phyloP scores from a whole-genome alignment of 2,113 vertebrate species.

The Brachirus orientalis region DNA sequence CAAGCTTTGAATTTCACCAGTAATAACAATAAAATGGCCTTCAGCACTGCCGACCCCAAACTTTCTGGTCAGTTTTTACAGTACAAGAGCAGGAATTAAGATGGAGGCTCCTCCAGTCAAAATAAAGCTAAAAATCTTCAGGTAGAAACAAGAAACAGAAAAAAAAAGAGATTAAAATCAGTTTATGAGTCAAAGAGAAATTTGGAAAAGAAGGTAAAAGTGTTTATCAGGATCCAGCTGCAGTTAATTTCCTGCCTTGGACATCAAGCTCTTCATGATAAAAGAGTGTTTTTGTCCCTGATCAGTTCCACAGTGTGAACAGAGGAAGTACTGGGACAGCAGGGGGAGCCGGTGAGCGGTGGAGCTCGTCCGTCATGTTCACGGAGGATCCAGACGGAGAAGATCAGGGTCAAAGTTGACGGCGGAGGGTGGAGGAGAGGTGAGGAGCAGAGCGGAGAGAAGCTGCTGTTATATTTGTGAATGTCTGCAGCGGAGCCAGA shows the following conservation, averaged over 20 bases:
- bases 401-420: slow-evolving; percentile 39
- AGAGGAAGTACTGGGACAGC: slow-evolving; percentile 16
- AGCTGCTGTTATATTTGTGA: slow-evolving; percentile 27
- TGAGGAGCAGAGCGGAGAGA: slow-evolving; percentile 42
- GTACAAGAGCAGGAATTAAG: not conserved
- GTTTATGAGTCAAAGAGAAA: not conserved
- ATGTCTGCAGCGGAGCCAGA: too few relatives aligned
- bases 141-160: not conserved
- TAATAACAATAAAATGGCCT: not conserved
- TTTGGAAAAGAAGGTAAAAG: too few relatives aligned
- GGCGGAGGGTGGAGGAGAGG: slow-evolving; percentile 47
- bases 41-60: not conserved
- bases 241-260: slow-evolving; percentile 42
- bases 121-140: not conserved
- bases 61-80: not conserved
- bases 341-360: not conserved
- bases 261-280: slow-evolving; percentile 40
- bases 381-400: slow-evolving; percentile 41
- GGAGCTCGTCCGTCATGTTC: slow-evolving; percentile 6
- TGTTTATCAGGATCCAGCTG: too few relatives aligned
- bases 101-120: not conserved
- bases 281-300: not conserved
- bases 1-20: too few relatives aligned
- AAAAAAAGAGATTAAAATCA: not conserved
- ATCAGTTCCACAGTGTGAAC: slow-evolving; percentile 21